These are phyloP conservation scores for Caenorhabditis angaria DNA, from an alignment of 2,888 invertebrate species.

Conservation along the genomic window DNA sequence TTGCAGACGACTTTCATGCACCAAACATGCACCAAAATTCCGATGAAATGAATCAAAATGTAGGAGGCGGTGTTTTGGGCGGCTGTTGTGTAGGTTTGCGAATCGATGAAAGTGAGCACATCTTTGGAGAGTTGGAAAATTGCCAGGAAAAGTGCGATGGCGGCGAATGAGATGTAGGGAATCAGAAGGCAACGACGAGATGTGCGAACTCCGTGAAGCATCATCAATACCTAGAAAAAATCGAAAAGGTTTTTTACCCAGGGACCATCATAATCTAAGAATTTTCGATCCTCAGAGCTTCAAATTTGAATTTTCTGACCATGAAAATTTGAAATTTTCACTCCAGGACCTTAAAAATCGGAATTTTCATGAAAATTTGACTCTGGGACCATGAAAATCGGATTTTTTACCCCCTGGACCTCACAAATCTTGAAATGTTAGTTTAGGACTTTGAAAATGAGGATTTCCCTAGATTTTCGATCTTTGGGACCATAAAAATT, in stretches of 20 bases:
- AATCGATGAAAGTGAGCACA: conserved; percentile 47
- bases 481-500: no score
- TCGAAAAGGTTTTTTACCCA: background rate
- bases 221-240: conserved; percentile 55
- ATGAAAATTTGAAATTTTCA: no score
- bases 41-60: conserved; percentile 57
- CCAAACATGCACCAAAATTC: conserved; percentile 69
- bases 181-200: conserved; percentile 62
- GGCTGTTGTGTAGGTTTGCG: conserved; percentile 31
- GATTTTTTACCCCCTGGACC: no score
- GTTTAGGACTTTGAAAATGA: no score
- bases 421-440: no score
- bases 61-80: conserved; percentile 31
- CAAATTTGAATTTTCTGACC: no score
- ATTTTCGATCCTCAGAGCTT: no score
- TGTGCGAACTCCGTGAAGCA: conserved; percentile 68
- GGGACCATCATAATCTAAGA: no score
- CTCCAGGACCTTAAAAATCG: no score
- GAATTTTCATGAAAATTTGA: no score
- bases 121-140: conserved; percentile 58
- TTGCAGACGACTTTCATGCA: conserved; percentile 70
- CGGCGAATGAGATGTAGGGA: conserved; percentile 69
- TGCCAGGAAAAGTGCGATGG: conserved; percentile 54
- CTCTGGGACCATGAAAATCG: no score
- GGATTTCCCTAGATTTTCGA: no score